These are phyloP conservation scores for Orthonyx spaldingii DNA, from an alignment of 2,113 vertebrate species.

Conservation along the genomic window DNA sequence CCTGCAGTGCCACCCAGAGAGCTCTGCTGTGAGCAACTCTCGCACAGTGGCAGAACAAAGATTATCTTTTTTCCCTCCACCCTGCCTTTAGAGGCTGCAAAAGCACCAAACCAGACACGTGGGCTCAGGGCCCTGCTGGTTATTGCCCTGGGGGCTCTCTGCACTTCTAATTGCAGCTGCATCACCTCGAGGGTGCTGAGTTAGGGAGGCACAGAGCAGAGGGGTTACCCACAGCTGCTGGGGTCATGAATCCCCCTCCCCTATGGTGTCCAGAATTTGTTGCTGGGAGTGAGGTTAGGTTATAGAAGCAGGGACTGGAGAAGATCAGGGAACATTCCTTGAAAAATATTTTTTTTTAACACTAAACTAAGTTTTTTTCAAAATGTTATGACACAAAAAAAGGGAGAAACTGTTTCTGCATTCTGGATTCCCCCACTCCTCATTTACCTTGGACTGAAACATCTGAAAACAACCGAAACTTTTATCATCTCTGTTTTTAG, in stretches of 20 bases:
- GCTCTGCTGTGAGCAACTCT: background rate
- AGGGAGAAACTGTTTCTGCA: background rate
- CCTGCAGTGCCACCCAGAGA: background rate
- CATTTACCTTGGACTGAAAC: background rate
- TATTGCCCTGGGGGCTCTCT: background rate
- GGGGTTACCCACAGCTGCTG: background rate
- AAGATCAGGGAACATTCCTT: background rate
- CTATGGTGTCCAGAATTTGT: background rate
- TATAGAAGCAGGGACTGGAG: background rate
- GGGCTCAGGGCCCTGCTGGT: background rate
- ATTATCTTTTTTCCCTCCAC: background rate
- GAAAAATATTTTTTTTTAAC: background rate
- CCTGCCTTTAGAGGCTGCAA: background rate
- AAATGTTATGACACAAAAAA: background rate
- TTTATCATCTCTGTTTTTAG: background rate
- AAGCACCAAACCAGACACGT: rapidly evolving
- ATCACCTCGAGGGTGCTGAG: background rate
- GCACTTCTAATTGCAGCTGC: background rate
- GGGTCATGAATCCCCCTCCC: background rate
- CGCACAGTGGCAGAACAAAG: background rate
- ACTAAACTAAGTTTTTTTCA: background rate
- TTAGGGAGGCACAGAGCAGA: background rate
- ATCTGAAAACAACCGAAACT: too few relatives aligned
- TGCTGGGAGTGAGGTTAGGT: background rate
- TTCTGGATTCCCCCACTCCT: background rate